Evolutionary conservation across 1,140 invertebrate species (phyloP).

Genomic region (Cyclina sinensis): DNA sequence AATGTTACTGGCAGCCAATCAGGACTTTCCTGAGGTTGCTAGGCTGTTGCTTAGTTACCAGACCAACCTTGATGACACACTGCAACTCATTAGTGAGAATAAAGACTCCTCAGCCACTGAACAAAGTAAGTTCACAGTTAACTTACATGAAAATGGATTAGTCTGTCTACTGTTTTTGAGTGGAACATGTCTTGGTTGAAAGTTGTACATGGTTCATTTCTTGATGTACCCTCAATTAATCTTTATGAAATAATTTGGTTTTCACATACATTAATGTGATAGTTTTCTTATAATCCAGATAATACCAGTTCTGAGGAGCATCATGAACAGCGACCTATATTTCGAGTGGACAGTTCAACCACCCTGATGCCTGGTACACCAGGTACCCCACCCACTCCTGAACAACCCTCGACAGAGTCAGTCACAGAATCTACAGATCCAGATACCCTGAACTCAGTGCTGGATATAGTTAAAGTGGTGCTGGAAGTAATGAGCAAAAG

Average conservation of each 20-base stretch:
- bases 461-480: slow-evolving; percentile 94
- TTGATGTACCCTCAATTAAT: too few species aligned
- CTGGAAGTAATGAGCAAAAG: slow-evolving; percentile 91
- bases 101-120: slow-evolving; percentile 72
- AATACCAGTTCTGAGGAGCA: slow-evolving; percentile 49
- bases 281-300: not conserved
- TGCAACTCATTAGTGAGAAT: slow-evolving; percentile 79
- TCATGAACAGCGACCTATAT: slow-evolving; percentile 24
- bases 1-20: slow-evolving; percentile 95
- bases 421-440: slow-evolving; percentile 85
- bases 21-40: slow-evolving; percentile 96
- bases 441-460: slow-evolving; percentile 87
- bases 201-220: too few species aligned
- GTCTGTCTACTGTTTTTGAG: too few species aligned
- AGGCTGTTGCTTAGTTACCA: slow-evolving; percentile 94
- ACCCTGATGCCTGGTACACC: slow-evolving; percentile 65
- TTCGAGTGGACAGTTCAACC: slow-evolving; percentile 66
- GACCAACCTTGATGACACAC: slow-evolving; percentile 80
- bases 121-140: slow-evolving; percentile 23
- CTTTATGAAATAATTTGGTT: too few species aligned
- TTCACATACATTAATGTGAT: too few species aligned
- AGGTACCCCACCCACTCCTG: slow-evolving; percentile 73
- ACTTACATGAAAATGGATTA: too few species aligned
- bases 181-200: too few species aligned
- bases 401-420: slow-evolving; percentile 72